phyloP scores from a whole-genome alignment of 2,888 invertebrate genomes.

The Hyppa rectilinea region DNA sequence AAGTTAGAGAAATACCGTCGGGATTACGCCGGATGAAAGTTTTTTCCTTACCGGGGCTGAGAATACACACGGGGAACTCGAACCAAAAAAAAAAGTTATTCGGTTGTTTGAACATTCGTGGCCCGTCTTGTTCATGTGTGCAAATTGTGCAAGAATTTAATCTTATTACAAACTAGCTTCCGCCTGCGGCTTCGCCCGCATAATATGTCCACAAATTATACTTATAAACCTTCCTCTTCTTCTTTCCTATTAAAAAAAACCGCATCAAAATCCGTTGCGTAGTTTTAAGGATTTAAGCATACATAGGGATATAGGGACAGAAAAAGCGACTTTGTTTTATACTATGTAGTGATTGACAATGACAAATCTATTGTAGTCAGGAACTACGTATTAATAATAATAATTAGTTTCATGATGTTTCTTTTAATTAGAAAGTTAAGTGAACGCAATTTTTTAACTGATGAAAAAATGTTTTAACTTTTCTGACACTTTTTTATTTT shows the following conservation, averaged over 20 bases:
- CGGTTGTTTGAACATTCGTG: not conserved
- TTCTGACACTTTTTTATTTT: not conserved
- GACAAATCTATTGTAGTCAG: not conserved
- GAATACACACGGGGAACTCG: not conserved
- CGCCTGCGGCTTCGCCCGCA: no score
- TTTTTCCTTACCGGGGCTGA: not conserved
- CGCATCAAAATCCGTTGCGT: no score
- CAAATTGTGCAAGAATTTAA: not conserved
- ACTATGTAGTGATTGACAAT: no score
- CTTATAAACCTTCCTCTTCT: no score
- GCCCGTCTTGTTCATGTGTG: not conserved
- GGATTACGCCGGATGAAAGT: slow-evolving; percentile 10
- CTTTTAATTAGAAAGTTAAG: not conserved
- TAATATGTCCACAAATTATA: no score
- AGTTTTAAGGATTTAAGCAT: no score
- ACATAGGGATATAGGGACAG: no score
- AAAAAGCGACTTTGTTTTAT: no score
- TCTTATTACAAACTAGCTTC: no score
- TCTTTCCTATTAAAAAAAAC: no score
- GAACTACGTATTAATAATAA: not conserved
- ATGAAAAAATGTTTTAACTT: not conserved
- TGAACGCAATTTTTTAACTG: not conserved
- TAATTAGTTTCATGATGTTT: not conserved
- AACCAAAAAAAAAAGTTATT: not conserved
- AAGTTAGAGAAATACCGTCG: slow-evolving; percentile 12